Evolutionary conservation across 2,113 vertebrate species (phyloP), one percentile per base, ranked within the genome.

Genomic region (Epinephelus moara): DNA sequence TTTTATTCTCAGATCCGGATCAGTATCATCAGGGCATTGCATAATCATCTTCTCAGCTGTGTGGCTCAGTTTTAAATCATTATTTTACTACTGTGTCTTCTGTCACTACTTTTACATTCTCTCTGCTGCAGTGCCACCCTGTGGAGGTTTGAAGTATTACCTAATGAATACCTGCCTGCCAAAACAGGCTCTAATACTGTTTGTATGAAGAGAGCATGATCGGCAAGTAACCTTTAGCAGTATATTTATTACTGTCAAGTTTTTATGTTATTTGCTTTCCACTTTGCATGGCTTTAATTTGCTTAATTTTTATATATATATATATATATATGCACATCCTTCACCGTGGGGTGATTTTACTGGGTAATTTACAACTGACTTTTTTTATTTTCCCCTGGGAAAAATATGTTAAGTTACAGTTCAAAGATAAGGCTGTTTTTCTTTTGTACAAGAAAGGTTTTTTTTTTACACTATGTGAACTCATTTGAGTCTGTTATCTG

Each of bases 221-320:
- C 10, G 33, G 53, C 84, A 86, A 82, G 57, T 84, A 81, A 89
- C 79, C 53, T 87, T 84, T 81, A 80, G 73, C 56, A 91, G 85
- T 64, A 70, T 90, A 85, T 90, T 91, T 92, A 85, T 93, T 90
- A 78, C 84, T 78, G 73, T 83, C 76, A 67, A 21, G 63, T 64
- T 55, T 85, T 84, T 82, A 13, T 85, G 47, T 85, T 62, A 6
- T 73, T 85, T 76, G 50, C 63, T 75, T 83, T 82, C 33, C 81
- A 55, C 72, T 91, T 89, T 94, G 94, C 94, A 94, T 95, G 94
- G 90, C 92, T 95, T 95, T 94, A 86, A 90, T 78, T 93, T 93
- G 71, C 75, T 90, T 33, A 3, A 57, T 79, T 80, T 84, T 1
- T 37, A 37, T 86, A 86, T 90, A 27, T 27, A 25, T 25, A 25